Evolutionary conservation across 1,140 invertebrate species (phyloP).

Genomic region (Neodiprion lecontei): DNA sequence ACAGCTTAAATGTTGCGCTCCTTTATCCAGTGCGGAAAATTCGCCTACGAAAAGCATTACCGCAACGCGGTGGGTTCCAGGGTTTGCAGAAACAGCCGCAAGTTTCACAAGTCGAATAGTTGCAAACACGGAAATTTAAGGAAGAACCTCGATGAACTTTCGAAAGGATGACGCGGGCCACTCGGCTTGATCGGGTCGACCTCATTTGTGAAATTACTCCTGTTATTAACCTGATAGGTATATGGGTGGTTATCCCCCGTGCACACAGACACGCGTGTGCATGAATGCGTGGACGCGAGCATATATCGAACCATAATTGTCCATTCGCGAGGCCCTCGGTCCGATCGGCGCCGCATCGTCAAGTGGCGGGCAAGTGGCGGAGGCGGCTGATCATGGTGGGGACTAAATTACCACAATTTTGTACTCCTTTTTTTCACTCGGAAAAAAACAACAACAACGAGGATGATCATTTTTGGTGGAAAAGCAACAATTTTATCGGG

Average conservation of each 20-base stretch:
- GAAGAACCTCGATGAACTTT: no score
- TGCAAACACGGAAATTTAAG: no score
- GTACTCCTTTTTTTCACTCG: slow-evolving; percentile 36
- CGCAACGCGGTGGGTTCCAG: no score
- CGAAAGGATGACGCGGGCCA: no score
- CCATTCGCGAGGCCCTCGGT: slow-evolving; percentile 9
- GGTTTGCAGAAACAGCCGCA: no score
- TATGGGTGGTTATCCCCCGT: neutral
- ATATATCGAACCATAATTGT: slow-evolving; percentile 50
- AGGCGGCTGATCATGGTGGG: slow-evolving; percentile 37
- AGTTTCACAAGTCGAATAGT: no score
- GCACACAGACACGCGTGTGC: neutral
- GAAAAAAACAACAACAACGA: slow-evolving; percentile 34
- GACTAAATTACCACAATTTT: slow-evolving; percentile 59
- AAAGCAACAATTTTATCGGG: slow-evolving; percentile 60
- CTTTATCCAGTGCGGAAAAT: no score
- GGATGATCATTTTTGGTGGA: slow-evolving; percentile 60
- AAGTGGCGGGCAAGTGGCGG: neutral
- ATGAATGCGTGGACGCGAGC: neutral
- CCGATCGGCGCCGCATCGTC: neutral
- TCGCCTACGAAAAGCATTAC: no score
- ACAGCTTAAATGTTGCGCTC: no score
- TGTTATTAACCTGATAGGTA: neutral
- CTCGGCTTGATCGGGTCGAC: neutral
- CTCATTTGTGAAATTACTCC: neutral